These are phyloP conservation scores for Meganola albula DNA, from an alignment of 2,888 invertebrate genomes.

Conservation along the genomic window DNA sequence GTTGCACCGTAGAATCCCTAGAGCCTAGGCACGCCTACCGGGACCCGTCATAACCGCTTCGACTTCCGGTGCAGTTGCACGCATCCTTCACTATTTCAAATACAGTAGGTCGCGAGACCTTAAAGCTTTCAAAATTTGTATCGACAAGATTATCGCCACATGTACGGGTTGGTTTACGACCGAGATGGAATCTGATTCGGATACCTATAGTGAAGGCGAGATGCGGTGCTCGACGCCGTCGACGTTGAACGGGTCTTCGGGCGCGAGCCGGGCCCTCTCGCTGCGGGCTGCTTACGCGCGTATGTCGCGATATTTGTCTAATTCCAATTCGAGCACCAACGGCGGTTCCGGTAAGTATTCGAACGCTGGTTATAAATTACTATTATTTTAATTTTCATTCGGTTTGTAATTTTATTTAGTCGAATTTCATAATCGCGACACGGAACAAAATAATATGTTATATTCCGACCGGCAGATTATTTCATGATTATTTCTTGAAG, in stretches of 20 bases:
- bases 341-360: background rate
- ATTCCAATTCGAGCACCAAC: background rate
- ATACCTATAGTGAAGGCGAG: background rate
- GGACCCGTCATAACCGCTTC: constrained; percentile 34
- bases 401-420: background rate
- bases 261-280: background rate
- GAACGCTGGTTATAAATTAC: background rate
- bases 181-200: background rate
- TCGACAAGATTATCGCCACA: background rate
- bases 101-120: background rate
- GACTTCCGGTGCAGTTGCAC: constrained; percentile 26
- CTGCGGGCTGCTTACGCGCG: background rate
- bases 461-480: no score
- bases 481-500: no score
- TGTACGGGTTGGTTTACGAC: background rate
- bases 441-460: no score
- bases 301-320: background rate
- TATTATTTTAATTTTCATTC: background rate
- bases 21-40: constrained; percentile 43
- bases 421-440: no score
- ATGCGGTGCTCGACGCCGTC: background rate
- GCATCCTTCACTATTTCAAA: no score
- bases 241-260: background rate
- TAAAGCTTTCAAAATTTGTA: background rate
- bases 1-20: constrained; percentile 40